Evolutionary conservation across 2,888 invertebrate genomes (phyloP).

Genomic region (Hesperia comma): DNA sequence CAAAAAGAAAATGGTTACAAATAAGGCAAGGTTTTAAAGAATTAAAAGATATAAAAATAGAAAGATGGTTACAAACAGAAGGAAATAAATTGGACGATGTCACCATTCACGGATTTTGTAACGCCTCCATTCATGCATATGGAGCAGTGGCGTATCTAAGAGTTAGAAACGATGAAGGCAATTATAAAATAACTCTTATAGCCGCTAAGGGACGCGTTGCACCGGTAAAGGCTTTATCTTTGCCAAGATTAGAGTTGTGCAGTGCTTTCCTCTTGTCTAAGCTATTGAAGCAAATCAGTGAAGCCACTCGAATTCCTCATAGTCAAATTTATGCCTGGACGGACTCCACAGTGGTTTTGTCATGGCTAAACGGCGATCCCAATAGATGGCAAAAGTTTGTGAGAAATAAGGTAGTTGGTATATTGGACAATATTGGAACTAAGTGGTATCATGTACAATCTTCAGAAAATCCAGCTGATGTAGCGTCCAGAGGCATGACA

Average conservation of each 20-base stretch:
- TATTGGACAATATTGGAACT: constrained; percentile 26
- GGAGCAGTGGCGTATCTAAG: constrained; percentile 36
- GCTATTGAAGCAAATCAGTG: no score
- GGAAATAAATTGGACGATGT: constrained; percentile 10
- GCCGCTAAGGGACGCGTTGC: constrained; percentile 28
- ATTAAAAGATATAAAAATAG: constrained; percentile 19
- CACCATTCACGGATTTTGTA: constrained; percentile 39
- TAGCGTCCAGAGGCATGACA: no score
- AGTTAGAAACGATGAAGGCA: constrained; percentile 17
- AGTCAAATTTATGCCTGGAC: constrained; percentile 46
- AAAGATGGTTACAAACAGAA: constrained; percentile 23
- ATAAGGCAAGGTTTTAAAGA: constrained; percentile 33
- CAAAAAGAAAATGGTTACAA: constrained; percentile 36
- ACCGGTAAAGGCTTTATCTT: constrained; percentile 34
- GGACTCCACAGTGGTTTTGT: constrained; percentile 45
- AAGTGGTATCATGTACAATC: constrained; percentile 39
- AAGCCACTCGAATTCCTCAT: no score
- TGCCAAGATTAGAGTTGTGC: constrained; percentile 1
- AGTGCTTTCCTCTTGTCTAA: no score
- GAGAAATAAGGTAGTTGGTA: constrained; percentile 11
- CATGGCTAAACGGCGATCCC: constrained; percentile 47
- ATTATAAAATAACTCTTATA: constrained; percentile 31
- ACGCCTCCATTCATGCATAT: constrained; percentile 37
- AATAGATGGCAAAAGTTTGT: constrained; percentile 2
- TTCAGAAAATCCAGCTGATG: no score